Base-by-base conservation (phyloP, 2,888 invertebrate species). In the Eretmocerus hayati region DNA sequence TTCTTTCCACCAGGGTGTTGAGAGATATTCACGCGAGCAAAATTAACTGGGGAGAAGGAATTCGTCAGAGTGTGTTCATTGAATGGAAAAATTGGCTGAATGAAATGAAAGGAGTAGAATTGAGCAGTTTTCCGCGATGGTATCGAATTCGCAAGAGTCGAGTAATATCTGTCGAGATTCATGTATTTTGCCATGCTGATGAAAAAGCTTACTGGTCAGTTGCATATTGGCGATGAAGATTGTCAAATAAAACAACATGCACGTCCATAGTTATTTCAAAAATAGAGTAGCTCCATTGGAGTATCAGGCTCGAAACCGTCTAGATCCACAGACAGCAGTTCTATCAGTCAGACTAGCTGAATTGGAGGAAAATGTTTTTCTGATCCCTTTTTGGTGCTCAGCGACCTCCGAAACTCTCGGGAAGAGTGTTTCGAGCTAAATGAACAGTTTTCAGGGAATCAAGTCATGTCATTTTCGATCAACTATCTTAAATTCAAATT, bases 131-230 rank as follows among this genome's bases (percentile, higher is more conserved):
- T 5, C 5, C 3, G 16, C 38, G 43, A 6, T 51, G 36, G 42
- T 47, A 46, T 43, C 32, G 44, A 39, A n/a, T 37, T 8, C 20
- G 11, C 15, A 9, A 20, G 16, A 1, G 15, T 3, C 19, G 15
- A 47, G 5, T 18, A 36, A 6, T 18, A 6, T 16, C 8, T 4
- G 19, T 35, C 3, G 56, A 62, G 41, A 32, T 60, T 5, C 61
- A 61, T 42, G 46, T 56, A 1, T 62, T 61, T 36, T 54, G 58
- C 33, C 60, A 62, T 39, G 59, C 59, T 5, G 60, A 62, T 36
- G 49, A 50, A 39, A 26, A 53, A 23, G 57, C 59, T 13, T 56
- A 55, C 50, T 50, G 56, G 3, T 52, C 58, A 11, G 57, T 58
- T 6, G 54, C 49, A 0, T 62, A 61, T 42, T 49, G 39, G 47